These are phyloP conservation scores for Choloepus didactylus DNA, from an alignment of 2,797 vertebrate species.

Conservation along the genomic window DNA sequence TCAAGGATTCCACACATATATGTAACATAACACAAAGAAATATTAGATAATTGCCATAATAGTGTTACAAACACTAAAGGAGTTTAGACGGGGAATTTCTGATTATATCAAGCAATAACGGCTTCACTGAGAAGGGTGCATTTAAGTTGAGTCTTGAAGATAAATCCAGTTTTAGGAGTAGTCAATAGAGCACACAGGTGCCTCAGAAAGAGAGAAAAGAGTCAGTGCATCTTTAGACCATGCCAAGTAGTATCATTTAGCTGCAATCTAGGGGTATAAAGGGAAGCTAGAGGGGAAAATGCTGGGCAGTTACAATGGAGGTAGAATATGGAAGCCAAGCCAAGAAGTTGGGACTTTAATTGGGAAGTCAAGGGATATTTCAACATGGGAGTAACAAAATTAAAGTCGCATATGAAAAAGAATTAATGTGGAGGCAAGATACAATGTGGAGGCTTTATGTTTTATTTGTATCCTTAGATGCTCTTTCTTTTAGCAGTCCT, in stretches of 20 bases:
- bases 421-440: not conserved
- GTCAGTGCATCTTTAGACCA: not conserved
- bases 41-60: not conserved
- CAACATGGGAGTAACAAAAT: not conserved
- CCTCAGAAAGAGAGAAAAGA: not conserved
- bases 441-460: not conserved
- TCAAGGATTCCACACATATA: not conserved
- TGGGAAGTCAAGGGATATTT: not conserved
- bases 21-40: not conserved
- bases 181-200: not conserved
- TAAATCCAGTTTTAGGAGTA: not conserved
- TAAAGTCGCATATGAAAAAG: not conserved
- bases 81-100: not conserved
- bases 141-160: not conserved
- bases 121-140: not conserved
- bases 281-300: not conserved
- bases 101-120: not conserved
- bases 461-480: not conserved
- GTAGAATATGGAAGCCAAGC: not conserved
- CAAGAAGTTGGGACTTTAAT: not conserved
- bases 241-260: too few species aligned
- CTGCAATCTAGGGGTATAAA: not conserved
- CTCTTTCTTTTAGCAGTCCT: not conserved
- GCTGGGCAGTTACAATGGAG: too few species aligned
- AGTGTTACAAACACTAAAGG: not conserved